A percentile compares a stretch with the other conserved stretches of the same genome.
Evolutionary conservation across 2,797 vertebrate genomes (phyloP).

Genomic region (Macropodus opercularis): DNA sequence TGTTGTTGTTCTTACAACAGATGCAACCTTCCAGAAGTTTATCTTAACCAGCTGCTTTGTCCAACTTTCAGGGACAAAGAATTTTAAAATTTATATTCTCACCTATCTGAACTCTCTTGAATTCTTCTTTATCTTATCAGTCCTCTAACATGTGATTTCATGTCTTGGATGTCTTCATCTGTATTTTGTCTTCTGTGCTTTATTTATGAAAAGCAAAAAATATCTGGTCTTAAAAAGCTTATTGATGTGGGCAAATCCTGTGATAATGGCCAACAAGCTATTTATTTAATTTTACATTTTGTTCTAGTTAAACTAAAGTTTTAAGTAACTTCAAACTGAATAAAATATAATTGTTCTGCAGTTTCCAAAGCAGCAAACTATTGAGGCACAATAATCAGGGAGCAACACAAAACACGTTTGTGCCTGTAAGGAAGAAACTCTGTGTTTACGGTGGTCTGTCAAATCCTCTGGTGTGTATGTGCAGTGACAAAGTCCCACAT

Average conservation of each 20-base stretch:
- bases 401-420: neutral
- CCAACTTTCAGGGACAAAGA: neutral
- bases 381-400: neutral
- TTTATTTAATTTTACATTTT: neutral
- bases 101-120: neutral
- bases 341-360: neutral
- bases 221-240: neutral
- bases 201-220: neutral
- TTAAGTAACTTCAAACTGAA: neutral
- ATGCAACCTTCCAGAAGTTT: neutral
- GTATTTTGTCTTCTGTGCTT: neutral
- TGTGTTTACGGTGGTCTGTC: neutral
- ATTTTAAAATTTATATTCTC: neutral
- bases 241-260: neutral
- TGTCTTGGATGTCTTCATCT: neutral
- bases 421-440: neutral
- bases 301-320: neutral
- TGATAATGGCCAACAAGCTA: neutral
- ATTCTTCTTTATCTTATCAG: neutral
- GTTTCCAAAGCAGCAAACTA: neutral
- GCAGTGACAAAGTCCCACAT: neutral
- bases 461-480: neutral
- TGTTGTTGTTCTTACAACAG: neutral
- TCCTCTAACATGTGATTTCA: neutral
- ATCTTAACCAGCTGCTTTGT: neutral